These are phyloP conservation scores for Barnardius zonarius DNA, from an alignment of 2,113 vertebrate species.

Conservation along the genomic window DNA sequence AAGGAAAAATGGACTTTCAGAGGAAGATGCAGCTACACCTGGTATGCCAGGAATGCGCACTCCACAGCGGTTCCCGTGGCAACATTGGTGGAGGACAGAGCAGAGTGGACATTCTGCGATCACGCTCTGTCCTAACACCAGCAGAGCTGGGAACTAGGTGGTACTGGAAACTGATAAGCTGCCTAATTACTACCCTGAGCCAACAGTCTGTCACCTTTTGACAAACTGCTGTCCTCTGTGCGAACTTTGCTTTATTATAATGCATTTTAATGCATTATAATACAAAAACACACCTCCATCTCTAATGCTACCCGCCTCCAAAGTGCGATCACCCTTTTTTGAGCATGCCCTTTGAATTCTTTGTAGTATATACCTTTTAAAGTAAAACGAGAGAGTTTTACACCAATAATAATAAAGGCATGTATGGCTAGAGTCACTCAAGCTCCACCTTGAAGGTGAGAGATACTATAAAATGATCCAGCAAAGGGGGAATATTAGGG, in stretches of 20 bases:
- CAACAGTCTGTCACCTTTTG: not conserved
- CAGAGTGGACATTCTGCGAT: not conserved
- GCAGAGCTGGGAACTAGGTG: not conserved
- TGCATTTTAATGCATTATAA: not conserved
- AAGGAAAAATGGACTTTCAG: not conserved
- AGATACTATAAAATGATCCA: not conserved
- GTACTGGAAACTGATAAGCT: not conserved
- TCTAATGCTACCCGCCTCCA: too few species aligned
- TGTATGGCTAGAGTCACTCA: not conserved
- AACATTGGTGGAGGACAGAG: not conserved
- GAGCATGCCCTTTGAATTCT: too few species aligned
- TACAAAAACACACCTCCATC: not conserved
- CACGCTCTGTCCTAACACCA: not conserved
- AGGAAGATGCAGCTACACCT: not conserved
- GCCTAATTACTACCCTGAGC: not conserved
- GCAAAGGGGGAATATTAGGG: not conserved
- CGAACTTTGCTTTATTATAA: not conserved
- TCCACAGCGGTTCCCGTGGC: not conserved
- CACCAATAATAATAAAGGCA: not conserved
- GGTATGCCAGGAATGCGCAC: not conserved
- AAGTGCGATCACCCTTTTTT: too few species aligned
- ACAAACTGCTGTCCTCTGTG: not conserved
- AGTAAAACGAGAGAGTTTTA: not conserved
- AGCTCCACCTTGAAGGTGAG: not conserved
- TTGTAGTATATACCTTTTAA: too few species aligned